phyloP scores from a whole-genome alignment of 2,113 vertebrate genomes.

The Cepphus grylle region DNA sequence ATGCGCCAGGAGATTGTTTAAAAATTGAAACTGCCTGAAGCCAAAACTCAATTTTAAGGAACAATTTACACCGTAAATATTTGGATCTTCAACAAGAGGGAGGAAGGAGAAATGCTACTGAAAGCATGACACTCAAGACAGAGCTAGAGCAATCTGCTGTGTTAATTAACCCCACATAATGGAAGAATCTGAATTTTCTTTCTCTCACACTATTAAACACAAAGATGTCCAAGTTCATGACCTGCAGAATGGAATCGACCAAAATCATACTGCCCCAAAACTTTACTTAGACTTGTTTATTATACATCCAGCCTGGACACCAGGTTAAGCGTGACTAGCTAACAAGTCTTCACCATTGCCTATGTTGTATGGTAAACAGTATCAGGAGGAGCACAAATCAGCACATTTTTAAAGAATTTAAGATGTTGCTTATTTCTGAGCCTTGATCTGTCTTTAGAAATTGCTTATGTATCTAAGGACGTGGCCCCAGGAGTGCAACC shows the following conservation, averaged over 20 bases:
- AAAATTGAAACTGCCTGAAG: background rate
- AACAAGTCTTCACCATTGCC: background rate
- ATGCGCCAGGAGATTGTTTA: background rate
- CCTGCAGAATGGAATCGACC: fast-evolving
- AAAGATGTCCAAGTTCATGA: background rate
- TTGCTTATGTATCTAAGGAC: background rate
- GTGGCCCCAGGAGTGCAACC: fast-evolving
- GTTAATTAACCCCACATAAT: background rate
- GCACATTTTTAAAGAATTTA: background rate
- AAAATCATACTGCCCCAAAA: background rate
- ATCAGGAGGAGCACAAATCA: background rate
- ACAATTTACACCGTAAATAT: constrained; percentile 2
- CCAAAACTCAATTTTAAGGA: background rate
- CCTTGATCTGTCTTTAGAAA: background rate
- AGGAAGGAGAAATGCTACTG: background rate
- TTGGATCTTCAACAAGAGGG: background rate
- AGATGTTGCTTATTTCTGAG: background rate
- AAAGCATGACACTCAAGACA: background rate
- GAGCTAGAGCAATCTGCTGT: background rate
- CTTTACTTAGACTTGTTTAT: background rate
- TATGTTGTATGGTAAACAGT: background rate
- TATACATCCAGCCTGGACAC: background rate
- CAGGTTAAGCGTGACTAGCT: background rate
- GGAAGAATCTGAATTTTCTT: background rate
- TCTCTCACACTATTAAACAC: background rate